Percentiles rank a stretch among this genome's conserved stretches.
phyloP scores from a whole-genome alignment of 2,888 invertebrate species.

The Heliconius ismenius region DNA sequence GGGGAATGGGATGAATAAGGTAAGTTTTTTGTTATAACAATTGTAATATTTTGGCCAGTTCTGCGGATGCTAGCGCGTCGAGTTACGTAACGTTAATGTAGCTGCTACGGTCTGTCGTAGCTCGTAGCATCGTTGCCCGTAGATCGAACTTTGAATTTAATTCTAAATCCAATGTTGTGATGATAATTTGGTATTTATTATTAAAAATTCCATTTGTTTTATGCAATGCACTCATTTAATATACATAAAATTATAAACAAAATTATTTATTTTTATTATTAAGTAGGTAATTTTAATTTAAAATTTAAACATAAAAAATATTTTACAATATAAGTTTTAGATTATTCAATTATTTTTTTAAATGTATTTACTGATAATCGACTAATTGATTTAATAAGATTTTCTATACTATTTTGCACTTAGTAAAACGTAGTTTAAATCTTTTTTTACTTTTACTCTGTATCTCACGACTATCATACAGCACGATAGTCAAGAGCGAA shows the following conservation, averaged over 20 bases:
- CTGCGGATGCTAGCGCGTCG: constrained; percentile 44
- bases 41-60: constrained; percentile 39
- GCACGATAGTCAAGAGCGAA: too few relatives aligned
- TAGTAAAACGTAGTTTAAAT: too few relatives aligned
- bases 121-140: constrained; percentile 38
- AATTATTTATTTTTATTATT: not conserved
- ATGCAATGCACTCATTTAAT: too few relatives aligned
- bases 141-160: constrained; percentile 29
- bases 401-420: too few relatives aligned
- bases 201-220: not conserved
- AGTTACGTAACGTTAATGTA: constrained; percentile 56
- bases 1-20: constrained; percentile 97
- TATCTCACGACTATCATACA: too few relatives aligned
- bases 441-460: too few relatives aligned
- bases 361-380: not conserved
- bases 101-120: constrained; percentile 44
- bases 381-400: too few relatives aligned
- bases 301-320: not conserved
- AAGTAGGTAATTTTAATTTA: not conserved
- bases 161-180: not conserved
- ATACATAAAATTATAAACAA: not conserved
- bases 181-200: not conserved
- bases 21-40: constrained; percentile 62
- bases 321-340: not conserved
- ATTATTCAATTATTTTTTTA: not conserved